A percentile compares a stretch with the other conserved stretches of the same genome.
phyloP scores from a whole-genome alignment of 30 jellyfish, hydroid and myxozoan species.

The Pelagia noctiluca region DNA sequence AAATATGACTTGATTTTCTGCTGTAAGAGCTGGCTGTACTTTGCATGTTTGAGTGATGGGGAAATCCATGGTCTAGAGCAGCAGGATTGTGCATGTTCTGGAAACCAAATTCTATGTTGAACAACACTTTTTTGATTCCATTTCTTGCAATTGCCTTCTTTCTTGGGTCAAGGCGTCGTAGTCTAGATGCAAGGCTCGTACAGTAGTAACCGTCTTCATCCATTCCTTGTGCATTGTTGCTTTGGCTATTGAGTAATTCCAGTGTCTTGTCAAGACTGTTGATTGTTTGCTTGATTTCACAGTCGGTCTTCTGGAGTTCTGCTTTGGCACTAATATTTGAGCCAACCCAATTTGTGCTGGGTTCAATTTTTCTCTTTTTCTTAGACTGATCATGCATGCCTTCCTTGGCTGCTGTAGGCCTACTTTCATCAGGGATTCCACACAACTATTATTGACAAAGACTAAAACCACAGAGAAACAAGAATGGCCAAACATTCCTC shows the following conservation, averaged over 20 bases:
- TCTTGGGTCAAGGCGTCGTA: slow-evolving; percentile 22
- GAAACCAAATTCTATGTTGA: slow-evolving; percentile 18
- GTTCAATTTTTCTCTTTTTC: slow-evolving; percentile 37
- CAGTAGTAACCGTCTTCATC: slow-evolving; percentile 35
- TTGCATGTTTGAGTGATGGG: background rate
- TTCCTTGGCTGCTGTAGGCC: slow-evolving; percentile 1
- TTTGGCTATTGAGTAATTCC: no score
- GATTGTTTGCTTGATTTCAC: background rate
- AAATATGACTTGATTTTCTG: slow-evolving; percentile 1
- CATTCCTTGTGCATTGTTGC: background rate
- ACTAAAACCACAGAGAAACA: no score
- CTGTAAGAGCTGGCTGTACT: no score
- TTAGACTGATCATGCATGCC: background rate
- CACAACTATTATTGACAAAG: no score
- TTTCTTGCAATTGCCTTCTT: slow-evolving; percentile 31
- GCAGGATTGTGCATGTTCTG: background rate
- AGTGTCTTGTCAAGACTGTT: no score
- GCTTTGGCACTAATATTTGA: slow-evolving; percentile 13
- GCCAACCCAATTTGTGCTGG: slow-evolving; percentile 5
- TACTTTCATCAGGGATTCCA: slow-evolving; percentile 11
- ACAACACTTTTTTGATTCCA: slow-evolving; percentile 27
- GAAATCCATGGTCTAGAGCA: background rate
- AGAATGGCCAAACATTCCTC: no score
- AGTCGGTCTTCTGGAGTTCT: background rate
- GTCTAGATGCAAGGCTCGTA: slow-evolving; percentile 31